Base-by-base conservation (phyloP, 2,797 vertebrate genomes). In the Sorex maritimensis region DNA sequence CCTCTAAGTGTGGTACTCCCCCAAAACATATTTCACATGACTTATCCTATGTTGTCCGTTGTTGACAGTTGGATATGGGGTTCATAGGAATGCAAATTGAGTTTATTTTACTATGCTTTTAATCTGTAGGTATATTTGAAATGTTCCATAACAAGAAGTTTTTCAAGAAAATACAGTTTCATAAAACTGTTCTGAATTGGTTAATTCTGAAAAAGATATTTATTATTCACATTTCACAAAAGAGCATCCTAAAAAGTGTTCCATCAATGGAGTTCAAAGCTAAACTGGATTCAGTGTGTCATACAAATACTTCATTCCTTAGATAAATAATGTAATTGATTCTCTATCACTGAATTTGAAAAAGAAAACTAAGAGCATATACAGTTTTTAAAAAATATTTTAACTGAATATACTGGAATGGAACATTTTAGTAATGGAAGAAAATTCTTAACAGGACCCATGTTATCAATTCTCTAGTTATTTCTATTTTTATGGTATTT, bases 401-500 rank as follows among this genome's bases (percentile, higher is more conserved):
- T 23, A 21, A 77, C 49, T 46, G 23, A 93, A 91, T 75, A 83
- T 69, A 55, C 28, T 26, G 34, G 80, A 81, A 49, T 46, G 26
- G 11, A 41, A 68, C 49, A 41, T 41, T 65, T 92, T 61, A 78
- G 61, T 61, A 44, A 49, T 61, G 72, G 41, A 80, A 44, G 69
- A n/a, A 3, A 68, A 4, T 55, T 69, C 9, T 86, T 83, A 73
- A 10, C 58, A 79, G 49, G 86, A 68, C 41, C 41, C 24, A 26
- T 83, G 44, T 73, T 49, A 5, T 34, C 34, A 28, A 26, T 81
- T 93, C n/a, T 81, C 26, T 63, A 78, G 72, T 75, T 69, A 69
- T 83, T 88, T 88, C 84, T 90, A 82, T 21, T 90, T 79, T 88
- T 21, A 7, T 86, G 44, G 41, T 79, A 72, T 84, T 92, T 79